Base-by-base conservation (phyloP, 1,140 invertebrate genomes). In the Zophobas morio region DNA sequence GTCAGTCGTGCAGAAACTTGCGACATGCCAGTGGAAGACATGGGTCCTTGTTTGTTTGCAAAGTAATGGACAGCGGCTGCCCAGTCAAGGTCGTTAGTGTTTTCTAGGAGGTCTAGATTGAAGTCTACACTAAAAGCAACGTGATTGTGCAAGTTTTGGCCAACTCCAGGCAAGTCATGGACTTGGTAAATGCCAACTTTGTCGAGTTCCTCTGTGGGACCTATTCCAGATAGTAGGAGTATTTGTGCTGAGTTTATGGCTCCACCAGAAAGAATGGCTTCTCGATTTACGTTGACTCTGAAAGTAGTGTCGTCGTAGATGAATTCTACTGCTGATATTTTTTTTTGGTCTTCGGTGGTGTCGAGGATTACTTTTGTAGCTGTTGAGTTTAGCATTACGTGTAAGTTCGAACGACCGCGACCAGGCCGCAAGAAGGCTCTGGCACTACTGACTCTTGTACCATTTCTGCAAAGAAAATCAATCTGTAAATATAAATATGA, bases 341-440 rank as follows among this genome's bases (percentile, higher is more conserved):
- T 85, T 77, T 92, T 93, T 0, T 86, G 87, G 6, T 86, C 87
- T 1, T 87, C 82, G 86, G 74, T 39, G 33, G 33, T 37, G 1
- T 95, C 91, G 78, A 96, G 91, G 0, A 96, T 80, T 42, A 94
- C 89, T 81, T 86, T 91, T 1, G 93, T 91, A 0, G 90, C 94
- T 0, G 92, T 93, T 0, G 93, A 90, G 85, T 94, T 94, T 0
- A 95, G 85, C 88, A 95, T 89, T 20, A 95, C 89, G 82, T 95
- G 91, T 0, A 95, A 87, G 86, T 96, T 94, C 40, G 88, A 87
- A 20, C 94, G 88, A 39, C 91, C 87, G 79, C 90, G 88, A 2
- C 96, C 95, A n/a, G 96, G 95, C n/a, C 94, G 87, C 0, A 98
- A 87, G 86, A 95, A 98, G 0, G 94, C 95, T 53, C 92, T 88